Evolutionary conservation across 2,113 vertebrate species (phyloP), one percentile per base, ranked within the genome.

Genomic region (Sinocyclocheilus grahami): DNA sequence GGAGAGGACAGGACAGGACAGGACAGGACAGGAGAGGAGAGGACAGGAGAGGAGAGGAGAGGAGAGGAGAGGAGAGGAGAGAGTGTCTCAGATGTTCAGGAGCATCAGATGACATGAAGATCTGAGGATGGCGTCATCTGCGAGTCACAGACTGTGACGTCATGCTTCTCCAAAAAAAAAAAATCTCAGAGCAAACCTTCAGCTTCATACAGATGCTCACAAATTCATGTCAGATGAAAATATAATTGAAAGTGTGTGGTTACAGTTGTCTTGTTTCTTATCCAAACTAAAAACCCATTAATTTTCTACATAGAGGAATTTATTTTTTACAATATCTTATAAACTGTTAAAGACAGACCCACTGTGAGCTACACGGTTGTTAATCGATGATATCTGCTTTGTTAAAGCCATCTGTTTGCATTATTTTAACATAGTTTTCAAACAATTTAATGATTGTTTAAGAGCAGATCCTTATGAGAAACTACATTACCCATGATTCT

Each of bases 71-170:
- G 9, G 77, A 79, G 55, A 33, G 78, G 8, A 80, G 58, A 80
- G 33, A 24, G 37, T 80, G 78, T 80, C 78, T 80, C 58, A 42
- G 58, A 24, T 79, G 33, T 24, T n/a, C 55, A 79, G 20, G 33
- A n/a, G n/a, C 55, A 79, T 62, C 55, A 79, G 55, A 60, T 63
- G 78, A 63, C 78, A 63, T 16, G 22, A 37, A 78, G 27, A 37
- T 33, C 75, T 78, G 12, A 13, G 55, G 5, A 22, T 62, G 20
- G 12, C 20, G 78, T 62, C 30, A 62, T 39, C 11, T 42, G 22
- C 39, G 78, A 53, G 51, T 53, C 51, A 53, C 51, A 53, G 12
- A 51, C 48, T 14, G 48, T 14, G 9, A 53, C 16, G 53, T 55
- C 53, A 55, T 16, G 53, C 16, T 7, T 5, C 53, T 55, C 53